Evolutionary conservation across 2,797 vertebrate species (phyloP).

Genomic region (Pantherophis alleghaniensis): DNA sequence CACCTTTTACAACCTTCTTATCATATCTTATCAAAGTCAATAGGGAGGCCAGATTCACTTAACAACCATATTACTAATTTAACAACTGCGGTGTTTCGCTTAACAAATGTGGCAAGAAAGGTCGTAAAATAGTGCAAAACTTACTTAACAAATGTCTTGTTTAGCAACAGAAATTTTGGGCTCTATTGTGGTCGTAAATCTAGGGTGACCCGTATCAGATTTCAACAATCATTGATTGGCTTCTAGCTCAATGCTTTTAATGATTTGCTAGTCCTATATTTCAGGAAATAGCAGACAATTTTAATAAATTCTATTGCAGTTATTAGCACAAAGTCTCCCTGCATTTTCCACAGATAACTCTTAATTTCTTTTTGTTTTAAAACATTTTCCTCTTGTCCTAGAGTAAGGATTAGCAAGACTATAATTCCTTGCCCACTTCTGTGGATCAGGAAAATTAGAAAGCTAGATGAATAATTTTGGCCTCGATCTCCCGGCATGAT

Average conservation of each 20-base stretch:
- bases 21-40: background rate
- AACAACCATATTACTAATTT: background rate
- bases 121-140: background rate
- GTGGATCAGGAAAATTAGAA: background rate
- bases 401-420: background rate
- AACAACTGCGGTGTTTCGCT: background rate
- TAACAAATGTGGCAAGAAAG: background rate
- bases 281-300: background rate
- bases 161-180: background rate
- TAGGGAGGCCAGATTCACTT: background rate
- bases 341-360: background rate
- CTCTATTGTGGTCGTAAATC: background rate
- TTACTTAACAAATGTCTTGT: background rate
- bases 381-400: background rate
- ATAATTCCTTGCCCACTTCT: background rate
- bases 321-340: background rate
- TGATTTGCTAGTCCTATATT: background rate
- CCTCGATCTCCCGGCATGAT: background rate
- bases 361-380: background rate
- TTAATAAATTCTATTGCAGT: background rate
- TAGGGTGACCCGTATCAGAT: background rate
- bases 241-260: background rate
- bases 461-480: background rate
- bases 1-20: background rate
- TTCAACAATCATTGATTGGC: background rate